A percentile compares a stretch with the other conserved stretches of the same genome.
Evolutionary conservation across 2,113 vertebrate genomes (phyloP).

Genomic region (Paradoxurus hermaphroditus): DNA sequence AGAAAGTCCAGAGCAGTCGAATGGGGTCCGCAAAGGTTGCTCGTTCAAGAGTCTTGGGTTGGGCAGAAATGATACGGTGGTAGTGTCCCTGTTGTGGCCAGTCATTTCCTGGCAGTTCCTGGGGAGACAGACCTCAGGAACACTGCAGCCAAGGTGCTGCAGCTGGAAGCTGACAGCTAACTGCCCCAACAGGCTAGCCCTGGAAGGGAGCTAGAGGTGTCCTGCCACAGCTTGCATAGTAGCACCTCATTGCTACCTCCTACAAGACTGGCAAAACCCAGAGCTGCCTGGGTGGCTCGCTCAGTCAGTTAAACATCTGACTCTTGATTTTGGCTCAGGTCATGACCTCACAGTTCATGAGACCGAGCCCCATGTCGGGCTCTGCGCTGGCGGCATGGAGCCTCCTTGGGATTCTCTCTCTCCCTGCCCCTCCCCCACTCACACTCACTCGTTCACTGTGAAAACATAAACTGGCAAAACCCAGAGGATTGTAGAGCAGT

Average conservation of each 20-base stretch:
- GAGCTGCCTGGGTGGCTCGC: not conserved
- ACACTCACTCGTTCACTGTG: too few species aligned
- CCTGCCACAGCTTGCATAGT: not conserved
- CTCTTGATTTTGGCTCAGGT: too few species aligned
- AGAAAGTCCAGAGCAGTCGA: not conserved
- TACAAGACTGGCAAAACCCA: not conserved
- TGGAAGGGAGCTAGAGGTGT: not conserved
- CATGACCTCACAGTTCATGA: too few species aligned
- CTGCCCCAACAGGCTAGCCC: not conserved
- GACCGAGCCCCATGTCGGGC: too few species aligned
- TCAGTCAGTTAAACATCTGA: too few species aligned
- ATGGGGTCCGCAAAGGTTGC: not conserved
- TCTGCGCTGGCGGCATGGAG: too few species aligned
- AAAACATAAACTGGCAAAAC: not conserved
- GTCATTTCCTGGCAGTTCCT: not conserved
- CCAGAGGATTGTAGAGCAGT: not conserved
- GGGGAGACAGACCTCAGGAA: not conserved
- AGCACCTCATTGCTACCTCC: not conserved
- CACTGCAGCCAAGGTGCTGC: not conserved
- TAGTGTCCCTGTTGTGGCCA: not conserved
- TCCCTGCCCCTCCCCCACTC: too few species aligned
- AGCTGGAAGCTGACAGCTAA: not conserved
- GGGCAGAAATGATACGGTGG: not conserved
- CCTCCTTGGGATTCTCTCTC: too few species aligned
- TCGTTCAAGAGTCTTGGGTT: not conserved